Percentiles rank a stretch among this genome's conserved stretches.
These are phyloP conservation scores for Sphaerophoria taeniata DNA, from an alignment of 2,888 invertebrate genomes.

Conservation along the genomic window DNA sequence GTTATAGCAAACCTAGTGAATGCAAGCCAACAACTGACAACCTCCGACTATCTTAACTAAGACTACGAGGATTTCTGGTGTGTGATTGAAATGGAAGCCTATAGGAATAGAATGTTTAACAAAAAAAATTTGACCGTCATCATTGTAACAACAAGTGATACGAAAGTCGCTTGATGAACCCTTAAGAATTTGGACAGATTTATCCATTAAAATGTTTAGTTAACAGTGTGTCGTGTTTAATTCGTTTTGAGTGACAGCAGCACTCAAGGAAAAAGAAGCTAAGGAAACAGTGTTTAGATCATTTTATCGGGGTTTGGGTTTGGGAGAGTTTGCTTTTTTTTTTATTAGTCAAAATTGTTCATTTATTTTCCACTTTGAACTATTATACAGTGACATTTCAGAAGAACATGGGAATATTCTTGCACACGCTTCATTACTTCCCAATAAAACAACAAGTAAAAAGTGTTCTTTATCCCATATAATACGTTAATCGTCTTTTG, in stretches of 20 bases:
- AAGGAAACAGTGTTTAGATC: background rate
- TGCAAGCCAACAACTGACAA: constrained; percentile 30
- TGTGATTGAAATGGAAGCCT: constrained; percentile 2
- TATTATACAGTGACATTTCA: too few species aligned
- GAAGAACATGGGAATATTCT: too few species aligned
- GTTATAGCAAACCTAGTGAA: constrained; percentile 6
- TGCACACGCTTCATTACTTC: too few species aligned
- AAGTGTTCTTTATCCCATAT: background rate
- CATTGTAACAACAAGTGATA: background rate
- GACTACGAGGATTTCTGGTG: background rate
- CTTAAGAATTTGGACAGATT: constrained; percentile 48
- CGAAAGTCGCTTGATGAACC: background rate
- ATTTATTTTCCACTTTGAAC: too few species aligned
- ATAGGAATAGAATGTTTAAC: constrained; percentile 1
- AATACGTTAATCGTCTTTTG: constrained; percentile 7
- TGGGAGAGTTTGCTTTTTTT: too few species aligned
- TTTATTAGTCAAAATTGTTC: too few species aligned
- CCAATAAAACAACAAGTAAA: too few species aligned
- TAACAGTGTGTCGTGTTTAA: constrained; percentile 37
- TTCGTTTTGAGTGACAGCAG: constrained; percentile 16
- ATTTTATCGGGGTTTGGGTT: background rate
- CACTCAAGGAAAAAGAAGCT: background rate
- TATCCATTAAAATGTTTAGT: constrained; percentile 47
- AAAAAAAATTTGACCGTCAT: constrained; percentile 17
- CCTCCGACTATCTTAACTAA: background rate